A percentile compares a stretch with the other conserved stretches of the same genome.
Conservation (phyloP, 1,140 invertebrate genomes). For the Magallana gigas region DNA sequence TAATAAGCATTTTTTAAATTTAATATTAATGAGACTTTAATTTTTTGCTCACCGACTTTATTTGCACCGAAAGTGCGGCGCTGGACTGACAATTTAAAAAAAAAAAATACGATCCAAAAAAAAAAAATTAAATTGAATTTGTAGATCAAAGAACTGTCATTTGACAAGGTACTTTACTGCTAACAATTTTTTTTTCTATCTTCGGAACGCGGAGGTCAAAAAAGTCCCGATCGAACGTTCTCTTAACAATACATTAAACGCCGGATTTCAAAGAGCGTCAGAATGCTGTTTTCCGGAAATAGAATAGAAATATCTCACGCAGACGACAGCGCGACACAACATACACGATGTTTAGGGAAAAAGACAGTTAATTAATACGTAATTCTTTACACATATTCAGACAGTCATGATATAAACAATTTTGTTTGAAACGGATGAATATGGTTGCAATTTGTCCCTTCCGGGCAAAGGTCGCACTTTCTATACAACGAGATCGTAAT, state of each 20-base stretch:
- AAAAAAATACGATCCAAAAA: too few relatives aligned
- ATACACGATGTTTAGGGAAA: slow-evolving; percentile 23
- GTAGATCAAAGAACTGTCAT: too few relatives aligned
- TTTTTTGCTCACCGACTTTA: too few relatives aligned
- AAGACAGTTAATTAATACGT: slow-evolving; percentile 12
- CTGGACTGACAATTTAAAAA: too few relatives aligned
- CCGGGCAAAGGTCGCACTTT: slow-evolving; percentile 17
- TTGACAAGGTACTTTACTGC: too few relatives aligned
- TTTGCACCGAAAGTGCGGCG: too few relatives aligned
- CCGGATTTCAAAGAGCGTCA: slow-evolving; percentile 1
- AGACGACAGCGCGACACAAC: not conserved
- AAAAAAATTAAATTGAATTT: too few relatives aligned
- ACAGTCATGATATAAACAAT: slow-evolving; percentile 36
- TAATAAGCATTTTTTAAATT: too few relatives aligned
- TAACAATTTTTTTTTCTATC: too few relatives aligned
- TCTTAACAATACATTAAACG: not conserved
- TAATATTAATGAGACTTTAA: too few relatives aligned
- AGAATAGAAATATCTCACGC: slow-evolving; percentile 8
- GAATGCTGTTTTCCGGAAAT: slow-evolving; percentile 27
- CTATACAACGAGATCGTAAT: slow-evolving; percentile 3
- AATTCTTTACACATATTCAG: not conserved
- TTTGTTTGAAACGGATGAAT: slow-evolving; percentile 32
- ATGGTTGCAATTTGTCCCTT: slow-evolving; percentile 22
- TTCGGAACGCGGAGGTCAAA: not conserved
- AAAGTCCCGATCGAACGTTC: not conserved